Percentiles rank a stretch among this genome's conserved stretches.
Evolutionary conservation across 2,888 invertebrate genomes (phyloP).

Genomic region (Teinopalpus imperialis): DNA sequence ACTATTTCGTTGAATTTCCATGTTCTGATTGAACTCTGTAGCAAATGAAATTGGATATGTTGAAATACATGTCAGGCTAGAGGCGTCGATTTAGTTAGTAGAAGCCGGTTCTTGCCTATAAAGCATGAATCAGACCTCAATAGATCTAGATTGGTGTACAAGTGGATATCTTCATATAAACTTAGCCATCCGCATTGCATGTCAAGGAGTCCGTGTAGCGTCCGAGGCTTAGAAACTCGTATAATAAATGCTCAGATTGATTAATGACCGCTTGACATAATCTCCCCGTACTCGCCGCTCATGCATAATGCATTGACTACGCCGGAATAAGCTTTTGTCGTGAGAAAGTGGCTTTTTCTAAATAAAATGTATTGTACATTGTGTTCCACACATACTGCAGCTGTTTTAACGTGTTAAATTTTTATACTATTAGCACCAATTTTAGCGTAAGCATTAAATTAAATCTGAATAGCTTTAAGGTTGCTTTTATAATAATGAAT

Average conservation of each 20-base stretch:
- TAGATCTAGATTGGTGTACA: conserved; percentile 25
- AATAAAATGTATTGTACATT: conserved; percentile 23
- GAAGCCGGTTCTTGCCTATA: conserved; percentile 34
- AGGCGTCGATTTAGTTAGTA: conserved; percentile 20
- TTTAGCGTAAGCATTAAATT: conserved; percentile 31
- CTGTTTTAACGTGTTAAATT: conserved; percentile 30
- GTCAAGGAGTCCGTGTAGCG: conserved; percentile 18
- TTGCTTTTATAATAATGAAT: conserved; percentile 31
- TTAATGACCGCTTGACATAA: conserved; percentile 24
- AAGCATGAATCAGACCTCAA: conserved; percentile 32
- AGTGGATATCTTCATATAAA: conserved; percentile 3
- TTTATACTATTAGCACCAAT: conserved; percentile 22
- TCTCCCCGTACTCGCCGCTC: conserved; percentile 20
- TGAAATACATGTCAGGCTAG: conserved; percentile 2
- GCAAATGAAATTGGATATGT: neutral
- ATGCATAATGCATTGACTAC: conserved; percentile 31
- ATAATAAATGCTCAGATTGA: conserved; percentile 19
- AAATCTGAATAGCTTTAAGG: conserved; percentile 51
- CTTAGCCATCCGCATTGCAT: conserved; percentile 3
- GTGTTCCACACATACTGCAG: conserved; percentile 33
- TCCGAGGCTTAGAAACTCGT: neutral
- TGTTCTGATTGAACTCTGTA: conserved; percentile 21
- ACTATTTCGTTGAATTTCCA: neutral
- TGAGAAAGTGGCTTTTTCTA: conserved; percentile 32
- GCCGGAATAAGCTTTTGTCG: conserved; percentile 30